Base-by-base conservation (phyloP, 2,888 invertebrate species). In the Lamellibrachia satsuma region DNA sequence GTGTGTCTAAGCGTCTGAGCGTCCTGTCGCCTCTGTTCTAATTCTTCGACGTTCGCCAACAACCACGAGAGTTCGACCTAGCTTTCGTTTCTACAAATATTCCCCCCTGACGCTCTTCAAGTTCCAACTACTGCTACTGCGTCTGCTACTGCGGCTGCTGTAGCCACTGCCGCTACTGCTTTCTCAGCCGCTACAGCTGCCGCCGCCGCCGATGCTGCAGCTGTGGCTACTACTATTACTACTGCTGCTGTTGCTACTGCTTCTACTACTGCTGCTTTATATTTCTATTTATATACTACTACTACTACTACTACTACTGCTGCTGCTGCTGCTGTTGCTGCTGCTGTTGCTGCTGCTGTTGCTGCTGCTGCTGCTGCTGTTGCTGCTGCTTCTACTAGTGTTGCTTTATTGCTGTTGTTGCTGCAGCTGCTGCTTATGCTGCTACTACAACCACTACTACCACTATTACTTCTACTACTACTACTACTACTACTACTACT, bases 181-280 rank as follows among this genome's bases (percentile, higher is more conserved):
- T 51, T 1, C 9, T 51, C 52, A 22, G 15, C 91, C n/a, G 52
- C 92, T 52, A 52, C 52, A 1, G 92, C 52, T 51, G 92, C 51
- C 22, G 91, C 91, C 39, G 8, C 90, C 15, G 15, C 75, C 39
- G 57, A 39, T 92, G 92, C 11, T 92, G 92, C 90, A 2, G 92
- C 2, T 92, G 90, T 52, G 9, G 90, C 90, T 52, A 91, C 6
- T n/a, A 8, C 91, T 75, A 39, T 75, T 75, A 11, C 52, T 91
- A 52, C 39, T 11, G 52, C 52, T 91, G 91, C 52, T 22, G 11
- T 11, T 91, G 39, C 52, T 9, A 27, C 27, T 39, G 39, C 11
- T 52, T 52, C 52, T 91, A 7, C 9, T 91, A 15, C 51, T 22
- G 9, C 52, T 22, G 39, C 39, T 9, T n/a, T n/a, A n/a, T n/a